Evolutionary conservation across 2,797 vertebrate genomes (phyloP).

Genomic region (Peromyscus aztecus): DNA sequence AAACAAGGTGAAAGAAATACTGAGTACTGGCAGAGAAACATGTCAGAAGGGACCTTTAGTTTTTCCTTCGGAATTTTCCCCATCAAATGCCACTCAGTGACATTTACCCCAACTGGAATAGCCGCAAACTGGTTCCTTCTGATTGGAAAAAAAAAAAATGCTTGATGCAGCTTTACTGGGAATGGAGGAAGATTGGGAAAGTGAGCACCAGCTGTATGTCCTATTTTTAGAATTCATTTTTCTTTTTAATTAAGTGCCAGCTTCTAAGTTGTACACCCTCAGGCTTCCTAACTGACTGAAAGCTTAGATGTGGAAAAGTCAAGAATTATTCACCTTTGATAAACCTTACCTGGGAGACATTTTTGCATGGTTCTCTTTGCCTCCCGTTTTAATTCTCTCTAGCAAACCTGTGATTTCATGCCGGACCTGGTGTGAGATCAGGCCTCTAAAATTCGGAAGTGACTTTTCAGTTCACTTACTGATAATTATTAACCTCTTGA

Average conservation of each 20-base stretch:
- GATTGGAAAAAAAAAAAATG: not conserved
- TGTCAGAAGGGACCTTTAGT: not conserved
- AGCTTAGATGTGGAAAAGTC: slow-evolving; percentile 26
- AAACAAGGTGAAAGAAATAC: slow-evolving; percentile 1
- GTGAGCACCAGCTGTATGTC: not conserved
- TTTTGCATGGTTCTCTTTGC: not conserved
- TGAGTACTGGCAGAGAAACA: not conserved
- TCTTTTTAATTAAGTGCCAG: slow-evolving; percentile 27
- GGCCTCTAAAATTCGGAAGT: slow-evolving; percentile 34
- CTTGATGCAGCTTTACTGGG: not conserved
- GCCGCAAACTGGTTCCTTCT: not conserved
- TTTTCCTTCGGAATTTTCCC: not conserved
- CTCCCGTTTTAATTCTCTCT: not conserved
- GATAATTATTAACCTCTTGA: not conserved
- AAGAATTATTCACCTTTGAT: not conserved
- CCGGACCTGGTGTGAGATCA: not conserved
- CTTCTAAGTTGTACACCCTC: not conserved
- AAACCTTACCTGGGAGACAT: not conserved
- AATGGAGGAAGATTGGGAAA: not conserved
- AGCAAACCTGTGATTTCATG: not conserved
- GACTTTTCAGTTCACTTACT: slow-evolving; percentile 19
- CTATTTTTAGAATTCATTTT: not conserved
- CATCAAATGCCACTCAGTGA: slow-evolving; percentile 36
- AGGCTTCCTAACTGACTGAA: slow-evolving; percentile 4
- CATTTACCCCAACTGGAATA: slow-evolving; percentile 59